phyloP scores from a whole-genome alignment of 92 coral and sea anemone species.

The Palythoa heliodiscus region DNA sequence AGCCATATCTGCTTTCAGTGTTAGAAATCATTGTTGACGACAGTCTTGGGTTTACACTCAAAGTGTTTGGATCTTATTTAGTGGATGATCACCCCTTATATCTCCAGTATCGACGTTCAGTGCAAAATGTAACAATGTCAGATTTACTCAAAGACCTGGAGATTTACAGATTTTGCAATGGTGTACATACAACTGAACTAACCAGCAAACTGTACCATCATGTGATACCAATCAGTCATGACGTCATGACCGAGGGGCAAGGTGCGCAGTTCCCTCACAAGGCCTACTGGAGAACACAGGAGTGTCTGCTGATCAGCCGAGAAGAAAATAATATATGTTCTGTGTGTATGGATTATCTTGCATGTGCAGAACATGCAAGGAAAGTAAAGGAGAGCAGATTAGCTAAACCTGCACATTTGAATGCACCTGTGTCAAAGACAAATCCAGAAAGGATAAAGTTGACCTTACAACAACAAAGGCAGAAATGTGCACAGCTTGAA shows the following conservation, averaged over 20 bases:
- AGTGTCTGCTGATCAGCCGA: neutral
- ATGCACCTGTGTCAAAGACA: neutral
- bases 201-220: neutral
- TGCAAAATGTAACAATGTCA: slow-evolving; percentile 53
- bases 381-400: neutral
- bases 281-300: neutral
- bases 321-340: neutral
- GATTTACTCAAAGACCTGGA: slow-evolving; percentile 56
- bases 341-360: neutral
- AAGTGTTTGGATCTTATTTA: slow-evolving; percentile 62
- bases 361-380: neutral
- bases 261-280: neutral
- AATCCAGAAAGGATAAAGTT: neutral
- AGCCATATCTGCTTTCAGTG: slow-evolving; percentile 55
- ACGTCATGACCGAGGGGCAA: neutral
- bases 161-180: slow-evolving; percentile 45
- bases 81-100: slow-evolving; percentile 65
- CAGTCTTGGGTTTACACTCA: slow-evolving; percentile 69
- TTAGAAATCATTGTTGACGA: slow-evolving; percentile 61
- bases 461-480: neutral
- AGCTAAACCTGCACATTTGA: neutral
- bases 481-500: neutral
- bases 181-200: slow-evolving; percentile 22
- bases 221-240: neutral
- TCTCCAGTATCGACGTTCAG: slow-evolving; percentile 43